Base-by-base conservation (phyloP, 2,888 invertebrate genomes). In the Amblyjoppa proteus region DNA sequence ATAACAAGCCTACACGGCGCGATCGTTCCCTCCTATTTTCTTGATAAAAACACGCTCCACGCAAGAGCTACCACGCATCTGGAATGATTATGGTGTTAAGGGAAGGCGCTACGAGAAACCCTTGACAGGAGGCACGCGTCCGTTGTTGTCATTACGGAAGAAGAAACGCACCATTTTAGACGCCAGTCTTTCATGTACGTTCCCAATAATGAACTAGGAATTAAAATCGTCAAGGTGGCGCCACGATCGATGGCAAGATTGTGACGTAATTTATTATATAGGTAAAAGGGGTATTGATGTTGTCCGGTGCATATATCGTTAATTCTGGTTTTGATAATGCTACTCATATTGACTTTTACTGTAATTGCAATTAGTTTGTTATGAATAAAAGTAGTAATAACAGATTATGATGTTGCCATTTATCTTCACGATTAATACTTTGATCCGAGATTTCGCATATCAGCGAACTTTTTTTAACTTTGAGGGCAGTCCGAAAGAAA, bases 81-180 rank as follows among this genome's bases (percentile, higher is more conserved):
- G 85, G 85, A 80, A 83, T 82, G 71, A 83, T 85, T 85, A 83
- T 79, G 71, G 71, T 56, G 53, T 74, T 61, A 77, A 68, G 77
- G 38, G 75, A 69, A 13, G 68, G 45, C 28, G 61, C 64, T 25
- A n/a, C 80, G 58, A 38, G 45, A 53, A 74, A 28, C 75, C 28
- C 56, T 79, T 81, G 78, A 76, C 85, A 76, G 49, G 76, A 75
- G 83, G 79, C 82, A 83, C 85, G 85, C 58, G 85, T 76, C 80
- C 58, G 61, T 83, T 64, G 20, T 76, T 71, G 58, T 20, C 16
- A 13, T 49, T 9, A 58, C 41, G 74, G 11, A 38, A 13, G 41
- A 69, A 28, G 53, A 25, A 41, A 25, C 25, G n/a, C 3, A 25
- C 13, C 1, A 25, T 80, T 34, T 70, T 31, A 56, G 66, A 38